These are phyloP conservation scores for Crossoptilon crossoptilon DNA, from an alignment of 2,797 vertebrate genomes.

Conservation along the genomic window DNA sequence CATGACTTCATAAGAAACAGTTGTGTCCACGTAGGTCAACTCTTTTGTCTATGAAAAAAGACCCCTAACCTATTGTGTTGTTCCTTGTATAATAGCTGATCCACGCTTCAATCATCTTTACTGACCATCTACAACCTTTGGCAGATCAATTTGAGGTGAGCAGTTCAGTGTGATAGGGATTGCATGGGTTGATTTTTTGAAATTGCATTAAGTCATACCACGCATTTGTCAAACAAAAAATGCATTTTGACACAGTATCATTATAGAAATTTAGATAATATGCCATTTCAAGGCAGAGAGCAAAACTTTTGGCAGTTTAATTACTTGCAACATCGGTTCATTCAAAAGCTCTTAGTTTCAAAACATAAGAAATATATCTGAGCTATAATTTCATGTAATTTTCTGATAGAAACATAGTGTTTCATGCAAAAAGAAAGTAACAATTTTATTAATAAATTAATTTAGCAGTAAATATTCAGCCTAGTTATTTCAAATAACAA, in stretches of 20 bases:
- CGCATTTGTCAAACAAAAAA: background rate
- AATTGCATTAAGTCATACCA: background rate
- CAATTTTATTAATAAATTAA: background rate
- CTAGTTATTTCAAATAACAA: background rate
- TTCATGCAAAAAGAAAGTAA: background rate
- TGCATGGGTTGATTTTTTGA: background rate
- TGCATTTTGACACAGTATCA: background rate
- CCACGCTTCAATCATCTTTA: background rate
- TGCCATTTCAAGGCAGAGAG: background rate
- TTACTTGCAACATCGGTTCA: background rate
- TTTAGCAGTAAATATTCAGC: background rate
- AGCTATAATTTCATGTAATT: background rate
- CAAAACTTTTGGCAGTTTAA: background rate
- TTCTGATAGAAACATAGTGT: background rate
- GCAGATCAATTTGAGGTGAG: background rate
- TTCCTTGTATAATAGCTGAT: background rate
- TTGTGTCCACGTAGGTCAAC: background rate
- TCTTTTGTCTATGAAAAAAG: background rate
- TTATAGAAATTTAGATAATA: background rate
- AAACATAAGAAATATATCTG: background rate
- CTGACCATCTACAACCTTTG: background rate
- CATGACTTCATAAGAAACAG: background rate
- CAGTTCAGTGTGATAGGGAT: background rate
- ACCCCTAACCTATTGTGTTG: background rate
- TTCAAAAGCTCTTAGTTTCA: background rate